These are phyloP conservation scores for Ganaspis brasiliensis DNA, from an alignment of 2,888 invertebrate species.

Conservation along the genomic window DNA sequence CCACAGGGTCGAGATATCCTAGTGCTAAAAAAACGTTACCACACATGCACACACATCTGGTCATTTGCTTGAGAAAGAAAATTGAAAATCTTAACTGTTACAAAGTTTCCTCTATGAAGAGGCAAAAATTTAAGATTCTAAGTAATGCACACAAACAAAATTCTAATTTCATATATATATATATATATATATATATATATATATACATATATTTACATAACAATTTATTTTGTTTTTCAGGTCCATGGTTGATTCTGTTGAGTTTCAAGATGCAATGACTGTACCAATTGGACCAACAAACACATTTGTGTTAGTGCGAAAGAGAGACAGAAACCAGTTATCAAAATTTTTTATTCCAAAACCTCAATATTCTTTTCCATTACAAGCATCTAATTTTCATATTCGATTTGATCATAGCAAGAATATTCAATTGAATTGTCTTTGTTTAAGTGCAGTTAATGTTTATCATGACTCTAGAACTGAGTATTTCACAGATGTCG, in stretches of 20 bases:
- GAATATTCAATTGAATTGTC: slow-evolving; percentile 61
- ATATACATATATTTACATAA: too few species aligned
- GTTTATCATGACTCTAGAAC: slow-evolving; percentile 69
- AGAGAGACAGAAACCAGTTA: slow-evolving; percentile 69
- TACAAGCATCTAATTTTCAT: slow-evolving; percentile 64
- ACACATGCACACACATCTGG: too few species aligned
- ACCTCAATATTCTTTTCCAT: slow-evolving; percentile 70
- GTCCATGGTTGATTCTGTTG: slow-evolving; percentile 73
- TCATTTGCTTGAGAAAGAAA: too few species aligned
- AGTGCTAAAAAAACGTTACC: too few species aligned
- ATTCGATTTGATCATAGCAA: slow-evolving; percentile 70
- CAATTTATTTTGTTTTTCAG: too few species aligned
- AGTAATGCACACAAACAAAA: too few species aligned
- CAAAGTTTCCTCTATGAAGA: too few species aligned
- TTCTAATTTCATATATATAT: too few species aligned
- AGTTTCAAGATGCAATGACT: slow-evolving; percentile 76
- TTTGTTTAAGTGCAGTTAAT: slow-evolving; percentile 69
- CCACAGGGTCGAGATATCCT: too few species aligned
- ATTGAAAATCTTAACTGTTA: too few species aligned
- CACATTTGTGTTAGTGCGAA: slow-evolving; percentile 76
- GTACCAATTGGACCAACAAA: slow-evolving; percentile 75
- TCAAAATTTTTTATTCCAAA: slow-evolving; percentile 77
- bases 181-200: too few species aligned
- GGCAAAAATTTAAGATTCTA: too few species aligned
- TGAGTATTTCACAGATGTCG: slow-evolving; percentile 52